Conservation (phyloP, 2,888 invertebrate genomes). For the Pollenia labialis region DNA sequence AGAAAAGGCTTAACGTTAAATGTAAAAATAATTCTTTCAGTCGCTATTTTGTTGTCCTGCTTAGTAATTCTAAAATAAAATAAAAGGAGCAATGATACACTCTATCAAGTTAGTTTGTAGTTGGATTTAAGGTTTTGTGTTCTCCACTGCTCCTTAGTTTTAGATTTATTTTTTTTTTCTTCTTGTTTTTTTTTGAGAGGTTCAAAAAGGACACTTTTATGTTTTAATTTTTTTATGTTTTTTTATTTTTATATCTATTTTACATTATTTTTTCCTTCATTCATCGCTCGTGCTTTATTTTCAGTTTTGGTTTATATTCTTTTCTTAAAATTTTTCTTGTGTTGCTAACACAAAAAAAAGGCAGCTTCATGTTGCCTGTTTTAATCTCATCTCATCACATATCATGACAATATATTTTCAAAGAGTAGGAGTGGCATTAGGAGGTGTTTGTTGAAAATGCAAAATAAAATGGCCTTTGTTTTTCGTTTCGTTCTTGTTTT, state of each 20-base stretch:
- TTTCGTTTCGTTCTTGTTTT: not conserved
- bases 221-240: conserved; percentile 43
- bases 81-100: conserved; percentile 14
- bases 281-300: conserved; percentile 36
- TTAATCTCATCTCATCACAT: conserved; percentile 58
- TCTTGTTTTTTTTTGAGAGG: not conserved
- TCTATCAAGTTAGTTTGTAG: conserved; percentile 10
- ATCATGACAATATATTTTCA: conserved; percentile 41
- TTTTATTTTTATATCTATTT: conserved; percentile 34
- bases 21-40: conserved; percentile 24
- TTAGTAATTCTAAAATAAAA: conserved; percentile 23
- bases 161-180: not conserved
- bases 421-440: conserved; percentile 24
- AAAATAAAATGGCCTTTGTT: conserved; percentile 25
- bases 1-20: conserved; percentile 36
- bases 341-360: not conserved
- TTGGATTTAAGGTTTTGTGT: not conserved
- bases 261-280: conserved; percentile 6
- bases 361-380: conserved; percentile 31
- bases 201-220: conserved; percentile 39
- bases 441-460: conserved; percentile 28
- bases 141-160: not conserved
- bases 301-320: not conserved
- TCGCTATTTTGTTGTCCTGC: conserved; percentile 4
- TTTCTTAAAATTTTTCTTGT: not conserved